These are phyloP conservation scores for Oryzias javanicus DNA, from an alignment of 2,113 vertebrate species.

Conservation along the genomic window DNA sequence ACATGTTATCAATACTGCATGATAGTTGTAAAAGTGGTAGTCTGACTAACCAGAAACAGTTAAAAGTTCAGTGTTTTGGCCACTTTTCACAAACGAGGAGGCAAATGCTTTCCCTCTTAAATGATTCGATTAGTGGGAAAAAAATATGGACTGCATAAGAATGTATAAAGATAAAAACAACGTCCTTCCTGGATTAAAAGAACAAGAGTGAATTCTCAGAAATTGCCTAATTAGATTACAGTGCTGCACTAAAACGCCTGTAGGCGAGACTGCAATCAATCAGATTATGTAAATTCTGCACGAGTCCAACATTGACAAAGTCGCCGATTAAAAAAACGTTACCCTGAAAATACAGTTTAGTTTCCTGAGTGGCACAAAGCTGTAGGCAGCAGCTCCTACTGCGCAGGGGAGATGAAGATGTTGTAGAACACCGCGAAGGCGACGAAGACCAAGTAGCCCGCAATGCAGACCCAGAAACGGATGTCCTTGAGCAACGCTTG, in stretches of 20 bases:
- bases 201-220: not conserved
- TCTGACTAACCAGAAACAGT: too few species aligned
- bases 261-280: not conserved
- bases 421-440: constrained; percentile 87
- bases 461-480: constrained; percentile 86
- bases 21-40: too few species aligned
- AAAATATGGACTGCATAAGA: not conserved
- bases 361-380: constrained; percentile 25
- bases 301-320: not conserved
- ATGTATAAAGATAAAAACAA: not conserved
- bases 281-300: too few species aligned
- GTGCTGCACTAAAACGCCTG: constrained; percentile 26
- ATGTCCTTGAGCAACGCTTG: constrained; percentile 84
- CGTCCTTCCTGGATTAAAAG: not conserved
- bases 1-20: too few species aligned
- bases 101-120: too few species aligned
- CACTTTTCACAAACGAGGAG: too few species aligned
- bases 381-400: constrained; percentile 13
- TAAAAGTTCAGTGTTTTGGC: too few species aligned
- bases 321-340: constrained; percentile 8
- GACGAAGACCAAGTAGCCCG: constrained; percentile 76
- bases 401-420: constrained; percentile 82
- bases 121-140: too few species aligned
- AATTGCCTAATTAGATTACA: constrained; percentile 1
- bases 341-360: constrained; percentile 2